Conservation (phyloP, 2,888 invertebrate genomes). For the Xanthorhoe spadicearia region DNA sequence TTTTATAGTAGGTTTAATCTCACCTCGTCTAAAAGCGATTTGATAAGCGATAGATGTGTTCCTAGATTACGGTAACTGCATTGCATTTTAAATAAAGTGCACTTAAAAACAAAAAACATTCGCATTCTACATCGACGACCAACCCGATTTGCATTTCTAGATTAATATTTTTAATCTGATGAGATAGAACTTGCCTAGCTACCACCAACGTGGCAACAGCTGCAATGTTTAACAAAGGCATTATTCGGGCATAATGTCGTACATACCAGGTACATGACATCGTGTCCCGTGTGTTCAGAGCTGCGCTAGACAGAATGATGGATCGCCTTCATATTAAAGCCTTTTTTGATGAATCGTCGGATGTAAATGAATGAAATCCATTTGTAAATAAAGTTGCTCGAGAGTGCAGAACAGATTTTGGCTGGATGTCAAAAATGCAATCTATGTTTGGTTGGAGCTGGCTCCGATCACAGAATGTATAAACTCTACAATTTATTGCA, state of each 20-base stretch:
- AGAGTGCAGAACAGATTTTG: constrained; percentile 30
- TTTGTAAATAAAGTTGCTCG: constrained; percentile 25
- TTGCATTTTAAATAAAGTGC: no score
- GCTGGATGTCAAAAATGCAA: constrained; percentile 32
- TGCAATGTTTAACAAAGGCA: constrained; percentile 26
- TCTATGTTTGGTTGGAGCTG: constrained; percentile 17
- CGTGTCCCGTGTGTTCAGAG: constrained; percentile 23
- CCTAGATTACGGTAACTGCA: no score
- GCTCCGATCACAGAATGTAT: constrained; percentile 15
- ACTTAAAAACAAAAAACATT: no score
- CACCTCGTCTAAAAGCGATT: no score
- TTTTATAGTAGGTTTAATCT: no score
- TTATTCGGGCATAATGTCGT: constrained; percentile 19
- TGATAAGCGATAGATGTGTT: no score
- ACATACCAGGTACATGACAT: constrained; percentile 19
- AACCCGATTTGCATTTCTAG: background rate
- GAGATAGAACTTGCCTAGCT: constrained; percentile 11
- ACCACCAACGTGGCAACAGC: constrained; percentile 16
- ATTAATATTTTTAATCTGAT: background rate
- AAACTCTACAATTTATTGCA: constrained; percentile 13
- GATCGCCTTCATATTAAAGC: constrained; percentile 19
- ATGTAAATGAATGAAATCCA: constrained; percentile 28
- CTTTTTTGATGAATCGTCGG: constrained; percentile 27
- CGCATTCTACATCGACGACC: no score
- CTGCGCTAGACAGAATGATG: constrained; percentile 27